Percentiles rank a stretch among this genome's conserved stretches.
phyloP scores from a whole-genome alignment of 2,113 vertebrate genomes.

The Leptobrachium leishanense region DNA sequence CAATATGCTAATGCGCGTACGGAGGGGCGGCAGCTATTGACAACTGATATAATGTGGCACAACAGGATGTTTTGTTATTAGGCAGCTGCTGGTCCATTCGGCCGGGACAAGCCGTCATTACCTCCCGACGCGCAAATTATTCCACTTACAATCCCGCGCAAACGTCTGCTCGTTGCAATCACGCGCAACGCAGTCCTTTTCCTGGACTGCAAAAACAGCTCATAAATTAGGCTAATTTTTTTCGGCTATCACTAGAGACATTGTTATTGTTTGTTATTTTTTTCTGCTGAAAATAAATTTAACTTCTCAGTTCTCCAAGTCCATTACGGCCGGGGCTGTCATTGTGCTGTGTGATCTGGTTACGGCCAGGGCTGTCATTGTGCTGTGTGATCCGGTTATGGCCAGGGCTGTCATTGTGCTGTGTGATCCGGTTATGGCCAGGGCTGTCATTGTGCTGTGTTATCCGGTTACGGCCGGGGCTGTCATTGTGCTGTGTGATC shows the following conservation, averaged over 20 bases:
- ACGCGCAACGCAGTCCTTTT: slow-evolving; percentile 7
- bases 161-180: neutral
- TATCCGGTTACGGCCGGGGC: too few relatives aligned
- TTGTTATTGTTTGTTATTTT: neutral
- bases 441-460: too few relatives aligned
- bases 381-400: too few relatives aligned
- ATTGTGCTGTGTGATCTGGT: too few relatives aligned
- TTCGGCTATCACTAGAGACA: neutral
- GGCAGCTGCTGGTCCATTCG: slow-evolving; percentile 9
- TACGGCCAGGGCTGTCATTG: too few relatives aligned
- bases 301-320: neutral
- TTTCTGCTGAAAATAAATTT: slow-evolving; percentile 5
- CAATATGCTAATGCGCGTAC: slow-evolving; percentile 40
- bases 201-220: slow-evolving; percentile 2
- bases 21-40: slow-evolving; percentile 22
- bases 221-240: slow-evolving; percentile 4
- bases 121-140: slow-evolving; percentile 1
- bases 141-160: slow-evolving; percentile 3
- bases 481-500: too few relatives aligned
- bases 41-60: slow-evolving; percentile 18
- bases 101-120: slow-evolving; percentile 7
- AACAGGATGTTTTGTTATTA: slow-evolving; percentile 16
- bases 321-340: too few relatives aligned
- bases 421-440: too few relatives aligned
- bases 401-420: too few relatives aligned